These are phyloP conservation scores for rat (Rattus norvegicus) DNA, from an alignment of 2,113 vertebrate species.

Conservation along the genomic window GRCr8 NC_086020.1:105763001-105763500, in stretches of 20 bases:
- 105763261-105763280: neutral
- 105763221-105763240: neutral
- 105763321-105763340: neutral
- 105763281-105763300: neutral
- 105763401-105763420: neutral
- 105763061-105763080: neutral
- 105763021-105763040: neutral
- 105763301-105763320: neutral
- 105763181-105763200: neutral
- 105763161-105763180: neutral
- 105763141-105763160: neutral
- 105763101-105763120: neutral
- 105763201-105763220: conserved; percentile 25
- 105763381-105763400: neutral
- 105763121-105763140: conserved; percentile 23
- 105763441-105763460: neutral
- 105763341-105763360: neutral
- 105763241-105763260: neutral
- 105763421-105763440: neutral
- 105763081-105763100: neutral
- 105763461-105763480: neutral
- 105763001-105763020: neutral
- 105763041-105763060: neutral
- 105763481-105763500: neutral
- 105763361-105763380: neutral